phyloP scores from a whole-genome alignment of 1,140 invertebrate genomes.

The Nasonia giraulti region DNA sequence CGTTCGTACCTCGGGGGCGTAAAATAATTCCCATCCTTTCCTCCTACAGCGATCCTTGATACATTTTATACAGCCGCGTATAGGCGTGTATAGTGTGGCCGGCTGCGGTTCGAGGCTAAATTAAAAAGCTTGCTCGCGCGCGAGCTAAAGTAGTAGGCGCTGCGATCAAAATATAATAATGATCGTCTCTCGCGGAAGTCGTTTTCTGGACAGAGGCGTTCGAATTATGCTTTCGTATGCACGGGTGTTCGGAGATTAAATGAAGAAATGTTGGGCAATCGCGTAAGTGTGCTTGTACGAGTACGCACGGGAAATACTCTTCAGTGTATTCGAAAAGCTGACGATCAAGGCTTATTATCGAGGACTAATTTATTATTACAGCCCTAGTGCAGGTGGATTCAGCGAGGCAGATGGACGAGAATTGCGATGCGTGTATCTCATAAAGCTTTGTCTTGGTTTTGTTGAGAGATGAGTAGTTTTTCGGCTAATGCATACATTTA shows the following conservation, averaged over 20 bases:
- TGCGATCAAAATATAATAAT: constrained; percentile 50
- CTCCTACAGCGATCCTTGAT: background rate
- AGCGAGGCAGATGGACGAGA: background rate
- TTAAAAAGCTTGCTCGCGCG: constrained; percentile 40
- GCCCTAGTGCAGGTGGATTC: background rate
- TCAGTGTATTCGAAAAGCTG: no score
- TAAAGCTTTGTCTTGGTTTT: background rate
- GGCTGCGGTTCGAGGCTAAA: constrained; percentile 16
- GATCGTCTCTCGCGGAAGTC: constrained; percentile 9
- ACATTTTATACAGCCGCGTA: background rate
- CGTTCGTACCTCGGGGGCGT: constrained; percentile 30
- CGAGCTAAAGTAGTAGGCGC: constrained; percentile 44
- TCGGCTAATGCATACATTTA: background rate
- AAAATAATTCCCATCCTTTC: background rate
- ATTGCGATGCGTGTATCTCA: background rate
- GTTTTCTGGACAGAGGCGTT: background rate
- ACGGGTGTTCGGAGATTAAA: constrained; percentile 16
- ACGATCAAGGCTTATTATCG: background rate
- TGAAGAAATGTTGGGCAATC: constrained; percentile 5
- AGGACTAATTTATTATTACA: constrained; percentile 2
- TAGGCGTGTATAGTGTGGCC: background rate
- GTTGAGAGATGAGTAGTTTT: constrained; percentile 4
- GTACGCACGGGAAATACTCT: no score
- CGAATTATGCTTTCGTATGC: constrained; percentile 9
- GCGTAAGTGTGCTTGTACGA: constrained; percentile 29